Evolutionary conservation across 2,113 vertebrate species (phyloP).

Genomic region (Tringa solitaria): DNA sequence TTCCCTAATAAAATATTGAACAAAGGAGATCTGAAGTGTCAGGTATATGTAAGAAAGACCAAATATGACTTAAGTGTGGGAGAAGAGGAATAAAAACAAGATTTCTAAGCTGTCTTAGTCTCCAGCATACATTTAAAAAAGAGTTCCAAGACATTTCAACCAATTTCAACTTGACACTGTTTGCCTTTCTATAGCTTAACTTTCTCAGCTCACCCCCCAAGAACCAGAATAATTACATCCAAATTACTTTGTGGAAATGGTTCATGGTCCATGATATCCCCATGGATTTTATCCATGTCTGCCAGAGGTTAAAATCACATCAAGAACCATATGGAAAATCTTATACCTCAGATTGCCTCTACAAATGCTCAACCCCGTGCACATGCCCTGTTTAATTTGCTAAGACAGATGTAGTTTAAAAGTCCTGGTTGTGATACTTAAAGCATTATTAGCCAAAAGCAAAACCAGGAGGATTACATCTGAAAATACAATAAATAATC

Average conservation of each 20-base stretch:
- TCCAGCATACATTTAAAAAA: not conserved
- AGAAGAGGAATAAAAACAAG: not conserved
- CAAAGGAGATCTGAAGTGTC: not conserved
- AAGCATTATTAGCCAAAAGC: not conserved
- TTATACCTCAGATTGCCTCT: not conserved
- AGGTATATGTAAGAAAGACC: not conserved
- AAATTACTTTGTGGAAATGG: not conserved
- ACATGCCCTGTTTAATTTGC: not conserved
- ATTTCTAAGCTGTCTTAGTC: not conserved
- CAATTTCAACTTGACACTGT: not conserved
- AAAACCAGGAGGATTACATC: not conserved
- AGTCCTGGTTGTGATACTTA: not conserved
- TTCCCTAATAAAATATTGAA: not conserved
- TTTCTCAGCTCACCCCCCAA: not conserved
- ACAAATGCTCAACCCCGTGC: not conserved
- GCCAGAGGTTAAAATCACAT: not conserved
- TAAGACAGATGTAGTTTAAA: not conserved
- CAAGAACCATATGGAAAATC: not conserved
- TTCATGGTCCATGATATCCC: not conserved
- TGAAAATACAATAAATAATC: not conserved
- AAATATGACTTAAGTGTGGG: not conserved
- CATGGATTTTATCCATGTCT: not conserved
- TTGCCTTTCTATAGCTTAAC: not conserved
- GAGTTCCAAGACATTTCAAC: not conserved
- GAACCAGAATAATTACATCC: not conserved